phyloP scores from a whole-genome alignment of 2,888 invertebrate genomes.

The Drosophila paranaensis region DNA sequence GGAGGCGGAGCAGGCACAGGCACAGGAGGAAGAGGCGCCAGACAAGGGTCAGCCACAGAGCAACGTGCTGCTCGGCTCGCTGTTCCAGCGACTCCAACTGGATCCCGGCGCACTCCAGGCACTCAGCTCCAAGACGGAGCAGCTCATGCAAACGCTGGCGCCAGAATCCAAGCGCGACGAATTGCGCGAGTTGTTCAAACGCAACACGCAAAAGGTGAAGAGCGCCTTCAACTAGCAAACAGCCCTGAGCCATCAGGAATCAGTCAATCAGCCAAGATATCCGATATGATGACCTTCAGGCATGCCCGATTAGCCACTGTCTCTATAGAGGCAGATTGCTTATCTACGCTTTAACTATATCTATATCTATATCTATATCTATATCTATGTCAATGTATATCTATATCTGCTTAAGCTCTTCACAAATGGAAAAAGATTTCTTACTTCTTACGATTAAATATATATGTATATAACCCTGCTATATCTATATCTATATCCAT shows the following conservation, averaged over 20 bases:
- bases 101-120: slow-evolving; percentile 53
- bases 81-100: slow-evolving; percentile 54
- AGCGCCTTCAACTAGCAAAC: slow-evolving; percentile 61
- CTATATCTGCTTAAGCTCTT: not conserved
- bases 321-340: not conserved
- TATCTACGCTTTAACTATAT: not conserved
- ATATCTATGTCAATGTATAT: not conserved
- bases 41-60: not conserved
- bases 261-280: slow-evolving; percentile 5
- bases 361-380: too few relatives aligned
- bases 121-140: slow-evolving; percentile 61
- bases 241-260: not conserved
- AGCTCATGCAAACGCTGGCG: slow-evolving; percentile 63
- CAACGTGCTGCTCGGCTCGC: slow-evolving; percentile 18
- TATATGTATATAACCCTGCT: too few relatives aligned
- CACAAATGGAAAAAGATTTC: not conserved
- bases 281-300: not conserved
- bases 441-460: too few relatives aligned
- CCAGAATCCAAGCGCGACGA: slow-evolving; percentile 70
- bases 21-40: not conserved
- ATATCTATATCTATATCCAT: too few relatives aligned
- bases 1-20: not conserved
- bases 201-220: slow-evolving; percentile 70
- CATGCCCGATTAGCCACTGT: slow-evolving; percentile 10
- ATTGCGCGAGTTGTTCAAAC: slow-evolving; percentile 64